A percentile compares a stretch with the other conserved stretches of the same genome.
Conservation (phyloP, 1,140 invertebrate species). For the Nymphalis io region DNA sequence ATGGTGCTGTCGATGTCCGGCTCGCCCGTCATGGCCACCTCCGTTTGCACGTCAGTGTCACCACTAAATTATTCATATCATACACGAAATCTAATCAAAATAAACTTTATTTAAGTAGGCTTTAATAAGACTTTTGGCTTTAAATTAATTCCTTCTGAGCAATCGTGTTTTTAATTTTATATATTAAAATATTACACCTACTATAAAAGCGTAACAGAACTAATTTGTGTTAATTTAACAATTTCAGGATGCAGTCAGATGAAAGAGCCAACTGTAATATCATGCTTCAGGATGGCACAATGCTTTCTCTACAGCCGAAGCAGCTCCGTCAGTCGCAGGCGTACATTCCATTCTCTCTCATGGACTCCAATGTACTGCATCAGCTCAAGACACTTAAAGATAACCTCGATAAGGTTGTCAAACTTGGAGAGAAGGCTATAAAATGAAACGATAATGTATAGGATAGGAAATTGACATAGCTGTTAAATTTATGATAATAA, state of each 20-base stretch:
- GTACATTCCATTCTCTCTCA: slow-evolving; percentile 75
- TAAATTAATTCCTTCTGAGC: too few species aligned
- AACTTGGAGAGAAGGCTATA: slow-evolving; percentile 58
- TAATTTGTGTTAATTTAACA: background rate
- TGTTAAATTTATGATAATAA: too few species aligned
- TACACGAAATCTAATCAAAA: too few species aligned
- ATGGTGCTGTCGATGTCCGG: slow-evolving; percentile 85
- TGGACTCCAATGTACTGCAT: slow-evolving; percentile 77
- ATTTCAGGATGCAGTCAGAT: slow-evolving; percentile 68
- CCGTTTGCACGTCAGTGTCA: slow-evolving; percentile 58
- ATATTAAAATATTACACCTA: too few species aligned
- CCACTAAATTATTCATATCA: too few species aligned
- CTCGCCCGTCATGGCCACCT: slow-evolving; percentile 83
- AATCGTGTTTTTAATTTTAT: too few species aligned
- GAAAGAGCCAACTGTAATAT: slow-evolving; percentile 84
- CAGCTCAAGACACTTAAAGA: slow-evolving; percentile 82
- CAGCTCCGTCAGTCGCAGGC: slow-evolving; percentile 80
- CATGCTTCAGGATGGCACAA: slow-evolving; percentile 82
- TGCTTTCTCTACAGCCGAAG: slow-evolving; percentile 83
- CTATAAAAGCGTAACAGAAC: too few species aligned
- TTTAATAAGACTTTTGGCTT: too few species aligned
- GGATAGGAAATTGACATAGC: too few species aligned
- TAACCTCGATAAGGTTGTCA: slow-evolving; percentile 81
- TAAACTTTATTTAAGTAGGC: too few species aligned
- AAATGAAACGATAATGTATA: slow-evolving; percentile 30